A percentile compares a stretch with the other conserved stretches of the same genome.
These are phyloP conservation scores for Melanerpes formicivorus DNA, from an alignment of 2,113 vertebrate species.

Conservation along the genomic window DNA sequence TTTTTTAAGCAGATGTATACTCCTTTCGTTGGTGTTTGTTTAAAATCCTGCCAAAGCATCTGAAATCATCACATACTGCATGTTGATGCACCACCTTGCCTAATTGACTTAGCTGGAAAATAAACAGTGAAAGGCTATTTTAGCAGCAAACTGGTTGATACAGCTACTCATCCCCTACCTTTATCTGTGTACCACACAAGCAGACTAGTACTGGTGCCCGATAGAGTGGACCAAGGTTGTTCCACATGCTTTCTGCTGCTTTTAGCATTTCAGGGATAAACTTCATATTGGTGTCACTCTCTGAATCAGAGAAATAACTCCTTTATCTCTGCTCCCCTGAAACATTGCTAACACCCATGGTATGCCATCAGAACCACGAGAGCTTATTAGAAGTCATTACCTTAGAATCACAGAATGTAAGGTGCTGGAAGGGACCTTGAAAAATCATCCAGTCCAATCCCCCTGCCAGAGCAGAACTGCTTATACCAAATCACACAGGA, in stretches of 20 bases:
- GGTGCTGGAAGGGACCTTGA: no score
- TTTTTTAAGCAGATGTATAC: slow-evolving; percentile 18
- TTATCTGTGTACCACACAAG: slow-evolving; percentile 66
- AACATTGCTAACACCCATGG: background rate
- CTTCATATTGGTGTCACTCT: background rate
- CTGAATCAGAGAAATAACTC: background rate
- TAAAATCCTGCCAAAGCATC: slow-evolving; percentile 49
- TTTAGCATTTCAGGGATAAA: slow-evolving; percentile 13
- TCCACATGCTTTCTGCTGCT: slow-evolving; percentile 4
- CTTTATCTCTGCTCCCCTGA: background rate
- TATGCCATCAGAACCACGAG: background rate
- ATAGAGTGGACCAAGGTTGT: slow-evolving; percentile 25
- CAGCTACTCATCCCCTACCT: slow-evolving; percentile 60
- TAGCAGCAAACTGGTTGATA: slow-evolving; percentile 62
- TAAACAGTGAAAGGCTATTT: slow-evolving; percentile 66
- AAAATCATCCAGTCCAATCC: no score
- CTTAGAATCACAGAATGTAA: background rate
- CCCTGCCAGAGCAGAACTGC: no score
- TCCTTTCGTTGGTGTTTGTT: slow-evolving; percentile 24
- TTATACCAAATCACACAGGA: no score
- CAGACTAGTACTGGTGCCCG: background rate
- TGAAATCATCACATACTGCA: slow-evolving; percentile 25
- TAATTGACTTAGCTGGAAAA: slow-evolving; percentile 72
- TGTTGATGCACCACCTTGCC: slow-evolving; percentile 50
- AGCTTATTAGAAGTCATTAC: background rate